Evolutionary conservation across 2,113 vertebrate species (phyloP).

Genomic region (Xenopus laevis): DNA sequence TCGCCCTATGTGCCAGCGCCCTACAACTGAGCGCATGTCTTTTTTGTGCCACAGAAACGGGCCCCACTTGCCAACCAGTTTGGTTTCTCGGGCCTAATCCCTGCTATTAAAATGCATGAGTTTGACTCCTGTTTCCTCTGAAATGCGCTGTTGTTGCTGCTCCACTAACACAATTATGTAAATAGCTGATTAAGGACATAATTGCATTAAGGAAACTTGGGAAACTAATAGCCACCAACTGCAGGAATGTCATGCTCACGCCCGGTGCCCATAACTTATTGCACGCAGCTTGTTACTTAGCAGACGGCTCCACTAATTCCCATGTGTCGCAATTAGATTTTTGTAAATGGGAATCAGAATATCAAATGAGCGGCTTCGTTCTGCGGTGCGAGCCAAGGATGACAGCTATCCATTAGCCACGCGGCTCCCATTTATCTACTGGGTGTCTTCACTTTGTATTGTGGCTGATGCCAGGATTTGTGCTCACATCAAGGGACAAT

Average conservation of each 20-base stretch:
- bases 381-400: slow-evolving; percentile 18
- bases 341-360: slow-evolving; percentile 31
- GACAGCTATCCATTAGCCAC: slow-evolving; percentile 19
- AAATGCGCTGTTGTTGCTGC: background rate
- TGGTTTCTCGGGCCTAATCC: too few relatives aligned
- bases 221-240: slow-evolving; percentile 32
- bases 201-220: slow-evolving; percentile 39
- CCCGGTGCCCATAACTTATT: slow-evolving; percentile 8
- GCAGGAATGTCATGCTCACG: slow-evolving; percentile 29
- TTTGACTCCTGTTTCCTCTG: too few relatives aligned
- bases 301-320: slow-evolving; percentile 29
- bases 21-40: too few relatives aligned
- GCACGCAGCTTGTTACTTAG: background rate
- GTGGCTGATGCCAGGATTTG: background rate
- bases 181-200: slow-evolving; percentile 39
- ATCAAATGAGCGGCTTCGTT: slow-evolving; percentile 24
- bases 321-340: slow-evolving; percentile 25
- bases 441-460: background rate
- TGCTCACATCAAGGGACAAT: too few relatives aligned
- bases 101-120: too few relatives aligned
- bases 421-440: background rate
- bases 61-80: too few relatives aligned
- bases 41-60: too few relatives aligned
- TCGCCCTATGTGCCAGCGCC: too few relatives aligned
- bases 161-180: slow-evolving; percentile 35